Base-by-base conservation (phyloP, 2,888 invertebrate species). In the Calephelis perditalis region DNA sequence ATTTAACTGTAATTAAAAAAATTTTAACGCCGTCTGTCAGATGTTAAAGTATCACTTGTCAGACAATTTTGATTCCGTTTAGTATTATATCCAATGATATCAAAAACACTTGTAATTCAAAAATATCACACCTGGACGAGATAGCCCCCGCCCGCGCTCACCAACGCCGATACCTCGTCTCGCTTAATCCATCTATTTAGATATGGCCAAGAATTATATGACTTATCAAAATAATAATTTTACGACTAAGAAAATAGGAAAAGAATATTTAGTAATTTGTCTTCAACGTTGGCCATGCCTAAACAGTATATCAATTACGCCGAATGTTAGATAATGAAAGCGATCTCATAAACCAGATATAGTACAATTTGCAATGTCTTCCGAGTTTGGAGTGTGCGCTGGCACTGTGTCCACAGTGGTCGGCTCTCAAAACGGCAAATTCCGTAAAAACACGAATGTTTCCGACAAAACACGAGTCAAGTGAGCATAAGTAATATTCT, bases 321-420 rank as follows among this genome's bases (percentile, higher is more conserved):
- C 80, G 72, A 84, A 83, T 82, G 82, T 83, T 82, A 82, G 76
- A 82, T 83, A 78, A 77, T 79, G 77, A 80, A 86, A 52, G 81
- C 81, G 72, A 78, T 76, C 76, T 81, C 82, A 82, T 79, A 79
- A 85, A 82, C 85, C 84, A 77, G 79, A 79, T 78, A 79, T 73
- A 79, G 75, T 77, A 81, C 81, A 76, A 80, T 80, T 78, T 77
- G 68, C 73, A 76, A 74, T 75, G 59, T 63, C 54, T 54, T 10
- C 11, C 10, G 54, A 57, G 57, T 62, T 59, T 63, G 60, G 62
- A 59, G 62, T 63, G 70, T 66, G 69, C 63, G 68, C 68, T 54
- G 54, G 54, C 54, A 54, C 11, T 36, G 54, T 54, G 52, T 54
- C 52, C 52, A 54, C 52, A 10, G 52, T 35, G 52, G 35, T 54